phyloP scores from a whole-genome alignment of 2,113 vertebrate genomes.

The Seriola rivoliana region DNA sequence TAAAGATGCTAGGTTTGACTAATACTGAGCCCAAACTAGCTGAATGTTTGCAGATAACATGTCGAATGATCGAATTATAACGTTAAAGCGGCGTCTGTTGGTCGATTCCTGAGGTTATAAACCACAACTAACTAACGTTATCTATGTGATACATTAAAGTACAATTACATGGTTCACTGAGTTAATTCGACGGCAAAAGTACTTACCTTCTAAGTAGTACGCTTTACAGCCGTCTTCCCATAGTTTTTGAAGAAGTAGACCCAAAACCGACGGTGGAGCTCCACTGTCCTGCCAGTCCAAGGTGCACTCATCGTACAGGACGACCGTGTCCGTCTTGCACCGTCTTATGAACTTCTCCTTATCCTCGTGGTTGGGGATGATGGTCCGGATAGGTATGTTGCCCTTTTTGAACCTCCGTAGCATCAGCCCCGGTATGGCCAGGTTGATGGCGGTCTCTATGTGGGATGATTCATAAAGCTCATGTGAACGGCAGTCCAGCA shows the following conservation, averaged over 20 bases:
- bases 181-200: not conserved
- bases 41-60: not conserved
- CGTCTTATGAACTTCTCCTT: constrained; percentile 92
- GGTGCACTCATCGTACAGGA: constrained; percentile 95
- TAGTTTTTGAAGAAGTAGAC: constrained; percentile 93
- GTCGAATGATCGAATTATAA: not conserved
- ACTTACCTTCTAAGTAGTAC: constrained; percentile 93
- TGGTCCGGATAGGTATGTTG: constrained; percentile 93
- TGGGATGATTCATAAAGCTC: constrained; percentile 97
- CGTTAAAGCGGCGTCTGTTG: not conserved
- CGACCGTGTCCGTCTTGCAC: constrained; percentile 93
- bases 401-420: constrained; percentile 95
- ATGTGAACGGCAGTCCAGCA: constrained; percentile 97
- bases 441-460: constrained; percentile 95
- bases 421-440: constrained; percentile 97
- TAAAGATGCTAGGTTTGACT: not conserved
- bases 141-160: accelerated
- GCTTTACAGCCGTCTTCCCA: constrained; percentile 96
- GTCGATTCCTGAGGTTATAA: not conserved
- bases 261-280: constrained; percentile 91
- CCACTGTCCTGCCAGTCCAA: constrained; percentile 92
- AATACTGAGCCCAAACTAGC: not conserved
- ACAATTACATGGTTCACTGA: accelerated
- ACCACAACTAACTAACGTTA: not conserved
- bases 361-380: constrained; percentile 92